Conservation (phyloP, 2,113 vertebrate genomes). For the Halichoerus grypus region DNA sequence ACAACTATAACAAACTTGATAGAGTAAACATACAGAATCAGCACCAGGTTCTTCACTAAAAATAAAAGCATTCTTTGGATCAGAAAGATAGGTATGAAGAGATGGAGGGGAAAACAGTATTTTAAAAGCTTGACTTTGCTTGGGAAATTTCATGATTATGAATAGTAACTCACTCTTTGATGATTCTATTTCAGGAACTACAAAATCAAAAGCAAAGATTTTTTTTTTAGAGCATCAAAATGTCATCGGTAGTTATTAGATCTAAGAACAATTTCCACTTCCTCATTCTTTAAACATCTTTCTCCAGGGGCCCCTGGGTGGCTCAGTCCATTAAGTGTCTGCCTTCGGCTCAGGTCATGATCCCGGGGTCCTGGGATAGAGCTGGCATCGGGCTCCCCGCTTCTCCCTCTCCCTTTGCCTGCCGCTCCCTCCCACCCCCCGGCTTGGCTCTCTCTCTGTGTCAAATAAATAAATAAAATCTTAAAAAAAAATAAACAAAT, state of each 20-base stretch:
- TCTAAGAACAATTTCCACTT: conserved; percentile 28
- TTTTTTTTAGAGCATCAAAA: neutral
- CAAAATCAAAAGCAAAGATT: conserved; percentile 38
- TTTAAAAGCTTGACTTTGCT: neutral
- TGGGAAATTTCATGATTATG: conserved; percentile 37
- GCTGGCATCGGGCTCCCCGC: too few species aligned
- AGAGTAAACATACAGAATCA: neutral
- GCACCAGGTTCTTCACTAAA: neutral
- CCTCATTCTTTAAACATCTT: conserved; percentile 62
- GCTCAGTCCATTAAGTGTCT: too few species aligned
- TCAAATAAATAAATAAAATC: too few species aligned
- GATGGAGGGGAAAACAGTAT: neutral
- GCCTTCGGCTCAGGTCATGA: too few species aligned
- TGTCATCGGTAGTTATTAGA: neutral
- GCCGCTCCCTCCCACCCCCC: too few species aligned
- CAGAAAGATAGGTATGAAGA: neutral
- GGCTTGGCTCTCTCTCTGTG: too few species aligned
- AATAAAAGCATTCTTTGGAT: conserved; percentile 1
- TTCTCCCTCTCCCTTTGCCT: too few species aligned
- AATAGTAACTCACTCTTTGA: conserved; percentile 30
- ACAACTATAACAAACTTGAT: neutral
- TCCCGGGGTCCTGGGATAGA: too few species aligned
- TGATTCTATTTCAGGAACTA: conserved; percentile 17
- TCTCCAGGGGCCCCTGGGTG: conserved; percentile 8
- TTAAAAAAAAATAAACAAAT: neutral